These are phyloP conservation scores for Danionella dracula DNA, from an alignment of 2,797 vertebrate species.

Conservation along the genomic window DNA sequence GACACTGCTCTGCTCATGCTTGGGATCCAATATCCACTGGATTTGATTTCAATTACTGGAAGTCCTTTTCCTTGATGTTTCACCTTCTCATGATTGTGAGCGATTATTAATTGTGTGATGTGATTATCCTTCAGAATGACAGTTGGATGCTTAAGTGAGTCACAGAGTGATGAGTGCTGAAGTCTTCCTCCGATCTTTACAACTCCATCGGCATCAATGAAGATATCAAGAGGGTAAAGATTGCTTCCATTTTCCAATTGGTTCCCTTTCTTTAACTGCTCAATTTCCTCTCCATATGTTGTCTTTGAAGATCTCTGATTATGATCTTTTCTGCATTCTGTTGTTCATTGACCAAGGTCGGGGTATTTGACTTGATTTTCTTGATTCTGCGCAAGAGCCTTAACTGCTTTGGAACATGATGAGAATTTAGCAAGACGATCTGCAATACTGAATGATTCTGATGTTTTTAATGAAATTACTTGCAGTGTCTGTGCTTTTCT, in stretches of 20 bases:
- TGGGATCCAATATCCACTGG: slow-evolving; percentile 15
- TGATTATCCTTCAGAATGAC: slow-evolving; percentile 29
- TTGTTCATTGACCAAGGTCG: not conserved
- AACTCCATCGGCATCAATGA: not conserved
- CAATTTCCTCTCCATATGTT: slow-evolving; percentile 22
- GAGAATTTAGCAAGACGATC: not conserved
- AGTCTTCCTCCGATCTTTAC: not conserved
- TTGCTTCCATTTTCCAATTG: not conserved
- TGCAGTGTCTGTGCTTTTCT: not conserved
- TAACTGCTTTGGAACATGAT: slow-evolving; percentile 1
- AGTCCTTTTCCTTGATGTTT: slow-evolving; percentile 36
- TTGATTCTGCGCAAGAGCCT: not conserved
- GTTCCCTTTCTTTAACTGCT: slow-evolving; percentile 22
- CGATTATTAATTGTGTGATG: slow-evolving; percentile 25
- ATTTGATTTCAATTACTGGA: slow-evolving; percentile 11
- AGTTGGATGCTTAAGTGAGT: slow-evolving; percentile 20
- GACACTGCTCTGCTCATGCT: slow-evolving; percentile 10
- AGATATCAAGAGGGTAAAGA: slow-evolving; percentile 22
- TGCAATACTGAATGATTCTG: not conserved
- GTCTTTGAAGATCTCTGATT: slow-evolving; percentile 16
- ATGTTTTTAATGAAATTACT: not conserved
- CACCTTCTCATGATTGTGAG: slow-evolving; percentile 5
- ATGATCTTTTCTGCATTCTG: slow-evolving; percentile 1
- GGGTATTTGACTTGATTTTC: not conserved
- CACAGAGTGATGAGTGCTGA: not conserved